These are phyloP conservation scores for Sarcophilus harrisii DNA, from an alignment of 2,797 vertebrate genomes.

Conservation along the genomic window DNA sequence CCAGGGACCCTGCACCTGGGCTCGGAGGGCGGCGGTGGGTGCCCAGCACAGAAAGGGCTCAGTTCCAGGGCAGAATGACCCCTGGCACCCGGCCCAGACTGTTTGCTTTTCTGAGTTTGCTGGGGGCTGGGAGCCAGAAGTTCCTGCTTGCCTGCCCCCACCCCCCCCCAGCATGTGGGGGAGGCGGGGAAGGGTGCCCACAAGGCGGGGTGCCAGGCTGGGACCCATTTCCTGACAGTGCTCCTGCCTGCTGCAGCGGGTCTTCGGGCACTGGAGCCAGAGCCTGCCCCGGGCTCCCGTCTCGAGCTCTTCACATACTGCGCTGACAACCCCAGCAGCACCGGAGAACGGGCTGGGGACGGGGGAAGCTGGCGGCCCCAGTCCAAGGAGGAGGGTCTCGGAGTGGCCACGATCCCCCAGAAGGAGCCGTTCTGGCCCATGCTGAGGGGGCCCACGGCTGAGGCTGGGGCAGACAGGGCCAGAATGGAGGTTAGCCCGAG, in stretches of 20 bases:
- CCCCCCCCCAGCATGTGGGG: not conserved
- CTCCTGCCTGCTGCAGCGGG: too few relatives aligned
- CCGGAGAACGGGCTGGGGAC: too few relatives aligned
- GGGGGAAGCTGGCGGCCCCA: too few relatives aligned
- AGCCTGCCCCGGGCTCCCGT: not conserved
- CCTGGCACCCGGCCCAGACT: not conserved
- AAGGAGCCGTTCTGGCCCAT: not conserved
- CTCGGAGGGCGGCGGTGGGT: not conserved
- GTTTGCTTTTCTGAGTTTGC: not conserved
- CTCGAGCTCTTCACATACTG: not conserved
- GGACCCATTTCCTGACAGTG: not conserved
- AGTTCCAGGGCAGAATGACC: not conserved
- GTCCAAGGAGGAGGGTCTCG: too few relatives aligned
- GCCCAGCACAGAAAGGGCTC: not conserved
- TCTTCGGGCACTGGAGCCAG: not conserved
- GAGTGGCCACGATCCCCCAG: too few relatives aligned
- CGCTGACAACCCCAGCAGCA: not conserved
- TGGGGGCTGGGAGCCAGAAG: not conserved
- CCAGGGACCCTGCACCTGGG: not conserved
- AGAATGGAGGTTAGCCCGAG: too few relatives aligned
- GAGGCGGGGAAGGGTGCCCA: too few relatives aligned
- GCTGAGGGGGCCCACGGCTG: not conserved
- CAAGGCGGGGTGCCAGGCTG: not conserved
- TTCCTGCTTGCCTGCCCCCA: not conserved
- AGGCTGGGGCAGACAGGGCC: not conserved